Percentiles rank a stretch among this genome's conserved stretches.
Conservation (phyloP, 2,797 vertebrate species). For the Huso huso region DNA sequence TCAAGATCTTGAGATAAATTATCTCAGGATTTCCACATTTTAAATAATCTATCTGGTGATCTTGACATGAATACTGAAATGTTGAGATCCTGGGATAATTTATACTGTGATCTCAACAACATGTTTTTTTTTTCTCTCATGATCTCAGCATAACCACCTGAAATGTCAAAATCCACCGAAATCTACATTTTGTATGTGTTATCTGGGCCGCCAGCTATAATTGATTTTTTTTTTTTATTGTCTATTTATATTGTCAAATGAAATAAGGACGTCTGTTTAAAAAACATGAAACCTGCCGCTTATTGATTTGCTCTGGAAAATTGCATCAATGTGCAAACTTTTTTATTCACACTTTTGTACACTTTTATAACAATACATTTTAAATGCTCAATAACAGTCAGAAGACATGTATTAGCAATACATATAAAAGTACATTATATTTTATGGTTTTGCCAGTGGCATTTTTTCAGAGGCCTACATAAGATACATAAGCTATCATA, state of each 20-base stretch:
- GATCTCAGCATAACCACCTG: no score
- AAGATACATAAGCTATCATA: conserved; percentile 44
- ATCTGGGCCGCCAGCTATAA: no score
- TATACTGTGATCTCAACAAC: no score
- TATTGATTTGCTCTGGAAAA: conserved; percentile 19
- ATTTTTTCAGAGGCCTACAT: conserved; percentile 38
- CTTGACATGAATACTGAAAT: no score
- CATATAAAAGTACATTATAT: conserved; percentile 34
- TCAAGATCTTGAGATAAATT: no score
- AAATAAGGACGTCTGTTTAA: conserved; percentile 2
- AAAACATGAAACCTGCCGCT: conserved; percentile 7
- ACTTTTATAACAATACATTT: conserved; percentile 28
- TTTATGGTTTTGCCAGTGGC: conserved; percentile 44
- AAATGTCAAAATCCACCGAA: no score
- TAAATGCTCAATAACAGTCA: conserved; percentile 39
- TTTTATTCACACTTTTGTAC: conserved; percentile 25
- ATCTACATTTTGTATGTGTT: no score
- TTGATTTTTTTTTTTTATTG: no score
- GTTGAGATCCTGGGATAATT: no score
- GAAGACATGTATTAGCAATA: conserved; percentile 29
- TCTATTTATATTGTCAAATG: neutral
- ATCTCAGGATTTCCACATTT: no score
- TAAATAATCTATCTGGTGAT: no score
- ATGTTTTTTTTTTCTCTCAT: no score
- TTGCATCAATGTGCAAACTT: conserved; percentile 26